phyloP scores from a whole-genome alignment of 2,888 invertebrate genomes.

The Oasisia sp. region DNA sequence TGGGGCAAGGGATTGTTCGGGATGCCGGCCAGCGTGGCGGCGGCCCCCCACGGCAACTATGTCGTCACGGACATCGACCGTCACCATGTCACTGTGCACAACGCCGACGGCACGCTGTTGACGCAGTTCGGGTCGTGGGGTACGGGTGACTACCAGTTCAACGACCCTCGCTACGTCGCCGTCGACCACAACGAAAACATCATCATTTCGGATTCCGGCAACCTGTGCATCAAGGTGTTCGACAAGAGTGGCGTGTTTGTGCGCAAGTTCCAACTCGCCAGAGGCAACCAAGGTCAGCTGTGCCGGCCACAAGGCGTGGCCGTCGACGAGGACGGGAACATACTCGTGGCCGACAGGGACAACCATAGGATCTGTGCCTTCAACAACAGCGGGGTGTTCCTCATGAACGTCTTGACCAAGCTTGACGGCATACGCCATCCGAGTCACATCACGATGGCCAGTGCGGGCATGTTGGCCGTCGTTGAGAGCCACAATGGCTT shows the following conservation, averaged over 20 bases:
- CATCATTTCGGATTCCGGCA: slow-evolving; percentile 39
- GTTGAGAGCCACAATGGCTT: slow-evolving; percentile 41
- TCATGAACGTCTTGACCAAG: slow-evolving; percentile 35
- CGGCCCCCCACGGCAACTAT: slow-evolving; percentile 33
- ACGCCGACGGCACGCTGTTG: slow-evolving; percentile 34
- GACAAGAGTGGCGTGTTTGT: slow-evolving; percentile 37
- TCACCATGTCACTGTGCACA: slow-evolving; percentile 38
- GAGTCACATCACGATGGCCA: slow-evolving; percentile 28
- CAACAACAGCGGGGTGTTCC: slow-evolving; percentile 37
- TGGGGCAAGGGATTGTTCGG: slow-evolving; percentile 39
- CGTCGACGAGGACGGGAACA: slow-evolving; percentile 35
- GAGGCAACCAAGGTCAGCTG: slow-evolving; percentile 26
- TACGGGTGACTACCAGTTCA: slow-evolving; percentile 39
- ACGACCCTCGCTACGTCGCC: slow-evolving; percentile 38
- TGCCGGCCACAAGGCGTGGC: slow-evolving; percentile 39
- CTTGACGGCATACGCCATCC: slow-evolving; percentile 39
- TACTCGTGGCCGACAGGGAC: slow-evolving; percentile 40
- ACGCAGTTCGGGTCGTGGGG: slow-evolving; percentile 39
- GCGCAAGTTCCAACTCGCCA: slow-evolving; percentile 28
- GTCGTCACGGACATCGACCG: slow-evolving; percentile 40
- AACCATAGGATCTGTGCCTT: slow-evolving; percentile 40
- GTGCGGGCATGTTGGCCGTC: slow-evolving; percentile 31
- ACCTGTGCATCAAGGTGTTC: slow-evolving; percentile 38
- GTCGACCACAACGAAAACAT: slow-evolving; percentile 39
- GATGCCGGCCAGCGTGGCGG: slow-evolving; percentile 39